phyloP scores from a whole-genome alignment of 2,888 invertebrate genomes.

The Stramonita haemastoma region DNA sequence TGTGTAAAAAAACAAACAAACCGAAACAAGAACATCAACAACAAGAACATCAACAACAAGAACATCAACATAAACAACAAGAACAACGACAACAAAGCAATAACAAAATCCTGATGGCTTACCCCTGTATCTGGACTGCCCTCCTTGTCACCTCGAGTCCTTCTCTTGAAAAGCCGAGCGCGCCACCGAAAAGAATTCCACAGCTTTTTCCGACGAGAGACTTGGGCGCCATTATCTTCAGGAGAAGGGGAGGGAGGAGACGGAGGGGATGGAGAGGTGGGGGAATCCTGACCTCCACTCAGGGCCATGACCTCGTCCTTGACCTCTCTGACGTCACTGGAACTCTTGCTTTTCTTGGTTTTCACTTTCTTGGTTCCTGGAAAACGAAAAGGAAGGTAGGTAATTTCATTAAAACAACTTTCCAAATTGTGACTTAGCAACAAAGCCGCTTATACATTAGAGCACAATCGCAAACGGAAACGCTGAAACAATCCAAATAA shows the following conservation, averaged over 20 bases:
- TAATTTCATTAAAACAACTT: too few species aligned
- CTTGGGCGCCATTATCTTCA: not conserved
- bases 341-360: not conserved
- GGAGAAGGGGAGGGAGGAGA: not conserved
- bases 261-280: not conserved
- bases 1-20: not conserved
- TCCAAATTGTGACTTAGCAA: too few species aligned
- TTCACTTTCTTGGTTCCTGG: not conserved
- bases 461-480: too few species aligned
- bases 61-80: not conserved
- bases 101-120: not conserved
- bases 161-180: not conserved
- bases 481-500: too few species aligned
- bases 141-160: not conserved
- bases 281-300: not conserved
- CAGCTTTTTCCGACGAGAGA: not conserved
- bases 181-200: not conserved
- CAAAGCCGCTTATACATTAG: too few species aligned
- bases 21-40: not conserved
- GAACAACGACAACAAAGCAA: not conserved
- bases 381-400: too few species aligned
- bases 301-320: constrained; percentile 10
- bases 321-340: constrained; percentile 18
- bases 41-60: not conserved
- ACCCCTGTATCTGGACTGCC: not conserved